Evolutionary conservation across 2,113 vertebrate species (phyloP).

Genomic region (Scomber japonicus): DNA sequence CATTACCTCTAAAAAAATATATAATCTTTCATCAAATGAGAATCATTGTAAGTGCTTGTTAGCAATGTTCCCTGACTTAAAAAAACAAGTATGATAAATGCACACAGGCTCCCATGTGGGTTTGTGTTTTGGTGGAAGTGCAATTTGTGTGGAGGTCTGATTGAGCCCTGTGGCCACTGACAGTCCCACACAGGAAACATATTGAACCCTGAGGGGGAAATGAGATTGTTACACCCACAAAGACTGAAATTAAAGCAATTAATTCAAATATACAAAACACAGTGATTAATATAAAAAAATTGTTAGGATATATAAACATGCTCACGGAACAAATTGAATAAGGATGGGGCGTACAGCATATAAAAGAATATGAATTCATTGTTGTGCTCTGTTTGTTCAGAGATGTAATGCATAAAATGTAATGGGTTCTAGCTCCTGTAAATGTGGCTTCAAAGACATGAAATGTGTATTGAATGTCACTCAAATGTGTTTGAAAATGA

Average conservation of each 20-base stretch:
- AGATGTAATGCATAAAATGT: background rate
- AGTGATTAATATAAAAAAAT: background rate
- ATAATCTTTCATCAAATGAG: background rate
- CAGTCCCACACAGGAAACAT: background rate
- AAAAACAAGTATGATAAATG: background rate
- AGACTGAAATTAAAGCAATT: background rate
- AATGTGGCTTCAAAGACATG: background rate
- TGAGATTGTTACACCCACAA: background rate
- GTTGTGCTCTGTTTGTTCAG: background rate
- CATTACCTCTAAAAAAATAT: background rate
- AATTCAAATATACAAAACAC: background rate
- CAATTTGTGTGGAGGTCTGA: conserved; percentile 9
- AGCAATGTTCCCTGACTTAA: background rate
- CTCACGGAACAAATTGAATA: background rate
- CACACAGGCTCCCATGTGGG: background rate
- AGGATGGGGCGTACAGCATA: too few species aligned
- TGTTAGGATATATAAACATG: background rate
- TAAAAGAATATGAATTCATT: too few species aligned
- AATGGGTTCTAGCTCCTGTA: too few species aligned
- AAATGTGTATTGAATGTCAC: background rate
- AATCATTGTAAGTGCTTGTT: background rate
- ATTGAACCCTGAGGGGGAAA: conserved; percentile 21
- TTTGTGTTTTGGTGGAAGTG: too few species aligned
- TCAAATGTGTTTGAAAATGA: too few species aligned
- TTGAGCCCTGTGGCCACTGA: background rate